A percentile compares a stretch with the other conserved stretches of the same genome.
These are phyloP conservation scores for Zophobas atratus DNA, from an alignment of 1,140 invertebrate genomes.

Conservation along the genomic window DNA sequence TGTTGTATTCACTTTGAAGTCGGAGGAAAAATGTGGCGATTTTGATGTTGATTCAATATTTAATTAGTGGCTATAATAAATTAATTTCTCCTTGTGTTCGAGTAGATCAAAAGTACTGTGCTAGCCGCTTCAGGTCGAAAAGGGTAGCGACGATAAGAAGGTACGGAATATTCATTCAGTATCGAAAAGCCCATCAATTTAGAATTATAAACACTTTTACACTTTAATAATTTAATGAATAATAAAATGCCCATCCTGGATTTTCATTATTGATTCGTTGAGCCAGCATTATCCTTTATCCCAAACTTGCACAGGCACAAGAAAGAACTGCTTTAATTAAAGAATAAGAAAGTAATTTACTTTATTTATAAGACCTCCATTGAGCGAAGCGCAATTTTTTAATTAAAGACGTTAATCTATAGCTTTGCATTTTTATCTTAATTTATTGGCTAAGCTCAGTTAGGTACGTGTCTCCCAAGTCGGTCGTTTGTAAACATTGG, in stretches of 20 bases:
- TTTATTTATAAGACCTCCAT: slow-evolving; percentile 43
- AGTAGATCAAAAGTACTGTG: slow-evolving; percentile 21
- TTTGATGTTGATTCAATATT: slow-evolving; percentile 22
- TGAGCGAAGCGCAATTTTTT: slow-evolving; percentile 39
- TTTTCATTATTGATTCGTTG: slow-evolving; percentile 6
- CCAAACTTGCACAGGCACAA: slow-evolving; percentile 26
- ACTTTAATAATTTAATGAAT: slow-evolving; percentile 32
- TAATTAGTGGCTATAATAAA: slow-evolving; percentile 14
- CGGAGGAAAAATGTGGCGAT: background rate
- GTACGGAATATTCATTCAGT: slow-evolving; percentile 14
- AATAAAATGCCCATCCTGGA: slow-evolving; percentile 14
- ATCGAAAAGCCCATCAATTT: slow-evolving; percentile 20
- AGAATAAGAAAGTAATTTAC: slow-evolving; percentile 42
- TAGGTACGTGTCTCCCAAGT: background rate
- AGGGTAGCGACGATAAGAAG: background rate
- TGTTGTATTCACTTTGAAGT: slow-evolving; percentile 17
- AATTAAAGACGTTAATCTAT: slow-evolving; percentile 43
- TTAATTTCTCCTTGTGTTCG: slow-evolving; percentile 14
- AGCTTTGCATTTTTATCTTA: slow-evolving; percentile 42
- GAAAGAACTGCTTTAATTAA: slow-evolving; percentile 42
- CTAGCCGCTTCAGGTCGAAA: background rate
- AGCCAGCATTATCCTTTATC: slow-evolving; percentile 29
- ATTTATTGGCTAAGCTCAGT: slow-evolving; percentile 17
- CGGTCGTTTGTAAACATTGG: slow-evolving; percentile 25
- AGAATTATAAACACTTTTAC: slow-evolving; percentile 24